Evolutionary conservation across 2,113 vertebrate species (phyloP).

Genomic region (Axis porcinus): DNA sequence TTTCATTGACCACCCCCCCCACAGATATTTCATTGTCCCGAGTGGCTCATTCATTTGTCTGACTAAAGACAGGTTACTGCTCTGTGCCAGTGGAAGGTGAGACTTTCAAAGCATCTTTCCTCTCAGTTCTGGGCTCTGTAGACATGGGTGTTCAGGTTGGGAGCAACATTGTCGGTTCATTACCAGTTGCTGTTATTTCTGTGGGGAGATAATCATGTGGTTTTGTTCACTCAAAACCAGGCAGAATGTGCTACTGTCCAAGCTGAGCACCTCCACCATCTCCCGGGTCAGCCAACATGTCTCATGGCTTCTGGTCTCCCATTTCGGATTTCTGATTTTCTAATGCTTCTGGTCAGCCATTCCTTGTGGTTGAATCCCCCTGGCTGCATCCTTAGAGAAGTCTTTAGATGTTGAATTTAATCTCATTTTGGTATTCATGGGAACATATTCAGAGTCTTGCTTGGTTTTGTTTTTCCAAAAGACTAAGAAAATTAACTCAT

Average conservation of each 20-base stretch:
- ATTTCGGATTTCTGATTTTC: not conserved
- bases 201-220: not conserved
- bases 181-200: not conserved
- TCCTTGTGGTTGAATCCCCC: not conserved
- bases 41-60: rapidly evolving
- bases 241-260: rapidly evolving
- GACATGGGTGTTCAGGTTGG: not conserved
- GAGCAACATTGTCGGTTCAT: rapidly evolving
- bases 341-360: not conserved
- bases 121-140: not conserved
- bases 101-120: not conserved
- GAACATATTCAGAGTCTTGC: not conserved
- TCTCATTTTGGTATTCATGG: conserved; percentile 36
- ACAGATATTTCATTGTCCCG: rapidly evolving
- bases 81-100: not conserved
- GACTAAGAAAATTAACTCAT: conserved; percentile 31
- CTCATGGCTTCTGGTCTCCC: not conserved
- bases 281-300: not conserved
- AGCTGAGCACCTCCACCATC: rapidly evolving
- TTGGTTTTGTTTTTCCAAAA: conserved; percentile 26
- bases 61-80: not conserved
- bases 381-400: not conserved
- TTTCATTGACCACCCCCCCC: not conserved
- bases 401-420: conserved; percentile 24
- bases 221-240: not conserved